These are phyloP conservation scores for Cetoscarus ocellatus DNA, from an alignment of 2,797 vertebrate genomes.

Conservation along the genomic window DNA sequence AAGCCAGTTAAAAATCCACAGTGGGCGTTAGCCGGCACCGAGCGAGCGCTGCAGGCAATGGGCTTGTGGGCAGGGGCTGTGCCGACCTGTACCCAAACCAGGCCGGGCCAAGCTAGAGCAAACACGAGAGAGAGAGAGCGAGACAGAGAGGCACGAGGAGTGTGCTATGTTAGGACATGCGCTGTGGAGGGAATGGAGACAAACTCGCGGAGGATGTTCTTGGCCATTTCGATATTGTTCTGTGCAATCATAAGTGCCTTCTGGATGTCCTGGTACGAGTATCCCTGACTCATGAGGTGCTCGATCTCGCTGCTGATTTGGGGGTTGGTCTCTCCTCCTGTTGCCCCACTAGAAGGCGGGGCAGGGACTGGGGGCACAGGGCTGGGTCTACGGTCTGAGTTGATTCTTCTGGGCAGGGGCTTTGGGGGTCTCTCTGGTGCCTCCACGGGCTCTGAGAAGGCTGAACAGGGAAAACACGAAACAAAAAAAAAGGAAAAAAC, in stretches of 20 bases:
- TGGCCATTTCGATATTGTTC: conserved; percentile 99
- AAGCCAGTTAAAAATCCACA: conserved; percentile 68
- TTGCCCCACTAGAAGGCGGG: conserved; percentile 24
- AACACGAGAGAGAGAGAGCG: conserved; percentile 5
- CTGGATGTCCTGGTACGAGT: conserved; percentile 99
- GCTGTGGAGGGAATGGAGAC: conserved; percentile 94
- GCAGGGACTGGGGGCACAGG: conserved; percentile 67
- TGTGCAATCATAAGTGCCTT: conserved; percentile 98
- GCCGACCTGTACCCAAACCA: conserved; percentile 57
- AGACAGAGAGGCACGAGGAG: conserved; percentile 18
- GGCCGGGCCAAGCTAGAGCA: conserved; percentile 63
- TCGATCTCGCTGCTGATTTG: conserved; percentile 96
- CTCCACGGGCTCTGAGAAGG: conserved; percentile 86
- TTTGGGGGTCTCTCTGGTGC: conserved; percentile 96
- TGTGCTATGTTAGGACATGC: conserved; percentile 94
- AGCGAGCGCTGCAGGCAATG: conserved; percentile 60
- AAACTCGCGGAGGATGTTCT: conserved; percentile 97
- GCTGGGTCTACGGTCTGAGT: conserved; percentile 91
- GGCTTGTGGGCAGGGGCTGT: conserved; percentile 46
- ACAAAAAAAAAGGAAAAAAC: no score
- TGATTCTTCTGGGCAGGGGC: conserved; percentile 94
- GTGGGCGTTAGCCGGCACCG: conserved; percentile 60
- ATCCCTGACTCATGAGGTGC: conserved; percentile 96
- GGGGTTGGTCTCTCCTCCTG: conserved; percentile 74
- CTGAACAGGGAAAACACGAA: conserved; percentile 61